Evolutionary conservation across 2,888 invertebrate genomes (phyloP), one percentile per base, ranked within the genome.

Genomic region (Andrena marginata): DNA sequence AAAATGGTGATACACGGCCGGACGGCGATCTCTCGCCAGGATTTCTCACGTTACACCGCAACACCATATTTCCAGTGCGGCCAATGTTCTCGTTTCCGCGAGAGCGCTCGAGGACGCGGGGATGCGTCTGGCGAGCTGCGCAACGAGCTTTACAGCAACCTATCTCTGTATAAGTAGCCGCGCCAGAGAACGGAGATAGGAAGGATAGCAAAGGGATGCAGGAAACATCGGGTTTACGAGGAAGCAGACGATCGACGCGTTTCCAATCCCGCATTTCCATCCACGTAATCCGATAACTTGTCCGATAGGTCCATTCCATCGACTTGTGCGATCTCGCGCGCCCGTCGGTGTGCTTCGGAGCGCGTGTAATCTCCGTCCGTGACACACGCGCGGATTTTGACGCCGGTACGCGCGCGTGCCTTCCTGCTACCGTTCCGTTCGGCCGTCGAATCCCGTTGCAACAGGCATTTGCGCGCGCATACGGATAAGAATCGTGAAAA

Each of bases 1-100:
- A 35, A 70, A 78, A 67, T 49, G 71, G 54, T 72, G 76, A 48
- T 80, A 71, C 77, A 80, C 76, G 79, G n/a, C 48, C 56, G 29
- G 64, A 23, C 56, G 23, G 60, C 62, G 77, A 80, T 80, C 83
- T 77, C 59, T 31, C 69, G 54, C 20, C 56, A 59, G 77, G 48
- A 85, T 85, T 87, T 87, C 85, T 87, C 86, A 86, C 85, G 84
- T 87, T 85, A 87, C 76, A 68, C 74, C 67, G 68, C 77, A 65
- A 80, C 77, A 56, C 63, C 63, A 29, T 82, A 80, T 82, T 73
- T 84, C 79, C 79, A 68, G 20, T 29, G 29, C 35, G 59, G 8
- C 35, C 80, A 75, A 80, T 70, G 85, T 82, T 86, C 87, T 84
- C 79, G 77, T 85, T 87, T 87, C 85, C 76, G 67, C 56, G 54